Base-by-base conservation (phyloP, 2,888 invertebrate species). In the Cistogaster globosa region DNA sequence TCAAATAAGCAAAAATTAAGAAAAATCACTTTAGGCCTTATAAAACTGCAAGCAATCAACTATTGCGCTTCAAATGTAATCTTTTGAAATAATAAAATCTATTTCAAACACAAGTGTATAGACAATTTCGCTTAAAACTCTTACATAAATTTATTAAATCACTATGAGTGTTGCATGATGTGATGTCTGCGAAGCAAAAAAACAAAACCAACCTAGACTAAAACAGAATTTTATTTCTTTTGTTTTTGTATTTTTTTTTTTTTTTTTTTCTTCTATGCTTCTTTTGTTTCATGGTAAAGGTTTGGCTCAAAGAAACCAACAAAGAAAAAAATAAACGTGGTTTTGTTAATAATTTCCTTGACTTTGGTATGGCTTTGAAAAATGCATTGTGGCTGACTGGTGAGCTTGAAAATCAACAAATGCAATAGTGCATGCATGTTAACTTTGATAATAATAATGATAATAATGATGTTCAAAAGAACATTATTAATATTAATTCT, bases 341-440 rank as follows among this genome's bases (percentile, higher is more conserved):
- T 78, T 72, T 69, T 60, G 38, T 53, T 83, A 80, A 86, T 86
- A 86, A 86, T 86, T 86, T 86, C 86, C 86, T 86, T 86, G 86
- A 86, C 86, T 86, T 86, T 86, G 86, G 83, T 83, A 83, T 86
- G 86, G 86, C 83, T 86, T 86, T 85, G 85, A 85, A 85, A 85
- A 85, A 79, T 85, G 82, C 82, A 79, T 68, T 71, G 76, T 67
- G 68, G 68, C 72, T 71, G 71, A 12, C 45, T 69, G 68, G 51
- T 81, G 75, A 81, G 75, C 74, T 82, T 82, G 81, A 77, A 71
- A 83, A 57, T 32, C 58, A 71, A 42, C 82, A 53, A 83, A 60
- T 77, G 63, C 76, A 65, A 58, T 67, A 77, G 45, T 76, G 32
- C 76, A 58, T 83, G 76, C 82, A 83, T 71, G 76, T 72, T 74